Percentiles rank a stretch among this genome's conserved stretches.
phyloP scores from a whole-genome alignment of 2,797 vertebrate species.

The Myiothlypis chrysogaster region DNA sequence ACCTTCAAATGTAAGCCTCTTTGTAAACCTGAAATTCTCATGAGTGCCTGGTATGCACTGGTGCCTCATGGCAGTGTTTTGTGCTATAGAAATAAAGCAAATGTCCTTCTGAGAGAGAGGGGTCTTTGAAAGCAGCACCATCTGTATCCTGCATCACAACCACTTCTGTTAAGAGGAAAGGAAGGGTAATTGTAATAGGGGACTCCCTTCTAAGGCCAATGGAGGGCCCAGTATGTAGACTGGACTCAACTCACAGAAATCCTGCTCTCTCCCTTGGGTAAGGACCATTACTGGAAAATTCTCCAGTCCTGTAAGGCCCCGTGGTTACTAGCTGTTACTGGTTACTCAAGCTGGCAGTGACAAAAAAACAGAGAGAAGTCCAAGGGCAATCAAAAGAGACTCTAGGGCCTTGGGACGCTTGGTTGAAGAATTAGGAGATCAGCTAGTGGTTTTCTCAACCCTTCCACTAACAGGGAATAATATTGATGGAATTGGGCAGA shows the following conservation, averaged over 20 bases:
- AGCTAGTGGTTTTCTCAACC: neutral
- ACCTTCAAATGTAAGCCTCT: neutral
- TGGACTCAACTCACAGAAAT: neutral
- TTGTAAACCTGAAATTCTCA: neutral
- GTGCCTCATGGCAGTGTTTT: neutral
- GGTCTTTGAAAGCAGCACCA: neutral
- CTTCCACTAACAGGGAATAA: neutral
- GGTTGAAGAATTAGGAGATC: neutral
- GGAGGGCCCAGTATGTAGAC: too few species aligned
- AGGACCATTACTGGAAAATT: neutral
- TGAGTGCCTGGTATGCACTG: neutral
- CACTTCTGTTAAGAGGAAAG: neutral
- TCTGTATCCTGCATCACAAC: neutral
- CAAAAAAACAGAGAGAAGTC: neutral
- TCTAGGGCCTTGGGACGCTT: accelerated
- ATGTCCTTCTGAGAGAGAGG: neutral
- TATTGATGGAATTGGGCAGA: neutral
- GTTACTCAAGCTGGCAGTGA: neutral
- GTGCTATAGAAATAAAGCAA: neutral
- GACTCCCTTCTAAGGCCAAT: neutral
- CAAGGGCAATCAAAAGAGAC: neutral
- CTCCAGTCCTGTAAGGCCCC: too few species aligned
- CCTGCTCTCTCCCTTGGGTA: neutral
- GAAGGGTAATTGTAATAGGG: neutral
- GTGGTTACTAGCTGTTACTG: neutral